These are phyloP conservation scores for Exocentrus adspersus DNA, from an alignment of 2,888 invertebrate genomes.

Conservation along the genomic window DNA sequence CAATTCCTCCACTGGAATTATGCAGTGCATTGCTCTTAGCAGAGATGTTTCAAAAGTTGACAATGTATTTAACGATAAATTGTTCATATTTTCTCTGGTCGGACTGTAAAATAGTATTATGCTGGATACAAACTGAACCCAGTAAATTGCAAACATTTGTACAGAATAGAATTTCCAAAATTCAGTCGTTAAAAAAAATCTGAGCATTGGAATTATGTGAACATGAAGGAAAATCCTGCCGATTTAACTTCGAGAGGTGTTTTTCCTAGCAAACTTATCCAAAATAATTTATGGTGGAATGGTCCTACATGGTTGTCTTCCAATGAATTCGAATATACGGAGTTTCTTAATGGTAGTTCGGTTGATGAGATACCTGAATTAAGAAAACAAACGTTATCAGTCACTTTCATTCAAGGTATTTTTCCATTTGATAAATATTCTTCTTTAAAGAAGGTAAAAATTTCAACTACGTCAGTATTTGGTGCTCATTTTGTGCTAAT, in stretches of 20 bases:
- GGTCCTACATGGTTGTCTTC: neutral
- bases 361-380: no score
- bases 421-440: no score
- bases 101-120: constrained; percentile 14
- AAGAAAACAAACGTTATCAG: no score
- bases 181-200: constrained; percentile 8
- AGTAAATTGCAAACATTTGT: constrained; percentile 15
- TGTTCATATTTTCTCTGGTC: constrained; percentile 8
- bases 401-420: no score
- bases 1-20: constrained; percentile 28
- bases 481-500: no score
- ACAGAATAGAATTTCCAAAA: constrained; percentile 8
- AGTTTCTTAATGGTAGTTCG: no score
- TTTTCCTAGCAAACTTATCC: neutral
- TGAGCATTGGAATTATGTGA: constrained; percentile 12
- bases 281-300: neutral
- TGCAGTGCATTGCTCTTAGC: neutral
- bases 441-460: no score
- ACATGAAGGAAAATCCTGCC: constrained; percentile 14
- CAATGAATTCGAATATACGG: neutral
- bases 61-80: neutral
- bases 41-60: neutral
- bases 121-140: constrained; percentile 10
- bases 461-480: no score
- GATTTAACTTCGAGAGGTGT: constrained; percentile 17